Conservation (phyloP, 2,888 invertebrate genomes). For the Eristalinus aeneus region DNA sequence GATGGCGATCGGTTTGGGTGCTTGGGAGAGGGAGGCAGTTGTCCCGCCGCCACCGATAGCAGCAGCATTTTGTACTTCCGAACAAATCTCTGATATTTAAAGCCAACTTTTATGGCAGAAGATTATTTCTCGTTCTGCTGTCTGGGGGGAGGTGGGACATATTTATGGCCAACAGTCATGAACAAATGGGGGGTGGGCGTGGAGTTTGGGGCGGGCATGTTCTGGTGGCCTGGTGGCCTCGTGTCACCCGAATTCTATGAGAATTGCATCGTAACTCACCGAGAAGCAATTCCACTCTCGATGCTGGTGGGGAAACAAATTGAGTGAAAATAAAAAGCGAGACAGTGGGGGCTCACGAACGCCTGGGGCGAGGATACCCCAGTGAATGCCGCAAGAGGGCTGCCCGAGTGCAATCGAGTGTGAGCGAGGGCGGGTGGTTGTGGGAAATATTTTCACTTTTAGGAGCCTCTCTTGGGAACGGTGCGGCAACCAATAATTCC, state of each 20-base stretch:
- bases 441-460: constrained; percentile 52
- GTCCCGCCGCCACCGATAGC: neutral
- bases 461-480: neutral
- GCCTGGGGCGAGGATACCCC: constrained; percentile 36
- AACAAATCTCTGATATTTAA: constrained; percentile 67
- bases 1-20: neutral
- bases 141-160: constrained; percentile 43
- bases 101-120: constrained; percentile 63
- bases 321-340: constrained; percentile 59
- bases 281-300: constrained; percentile 64
- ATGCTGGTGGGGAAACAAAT: constrained; percentile 64
- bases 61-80: constrained; percentile 41
- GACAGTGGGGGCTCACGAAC: neutral
- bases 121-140: constrained; percentile 61
- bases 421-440: neutral
- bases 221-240: neutral
- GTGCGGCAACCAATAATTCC: constrained; percentile 40
- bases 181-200: constrained; percentile 24
- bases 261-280: constrained; percentile 66
- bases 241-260: constrained; percentile 12
- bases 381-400: neutral
- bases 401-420: neutral
- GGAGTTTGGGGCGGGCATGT: neutral
- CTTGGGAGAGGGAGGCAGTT: neutral
- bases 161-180: constrained; percentile 61